Evolutionary conservation across 2,797 vertebrate species (phyloP).

Genomic region (Heliangelus exortis): DNA sequence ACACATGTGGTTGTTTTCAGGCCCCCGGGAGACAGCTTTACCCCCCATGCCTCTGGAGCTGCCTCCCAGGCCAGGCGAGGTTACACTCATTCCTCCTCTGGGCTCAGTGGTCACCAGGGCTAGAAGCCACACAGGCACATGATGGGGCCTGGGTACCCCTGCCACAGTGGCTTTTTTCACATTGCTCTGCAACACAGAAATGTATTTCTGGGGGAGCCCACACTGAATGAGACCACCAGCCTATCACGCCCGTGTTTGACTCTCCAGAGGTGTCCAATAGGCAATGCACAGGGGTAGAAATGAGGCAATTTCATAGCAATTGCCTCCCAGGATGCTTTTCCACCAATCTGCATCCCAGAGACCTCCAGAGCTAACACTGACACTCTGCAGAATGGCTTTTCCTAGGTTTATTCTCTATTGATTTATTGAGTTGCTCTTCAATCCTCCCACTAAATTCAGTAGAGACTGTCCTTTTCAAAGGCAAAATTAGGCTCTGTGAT

Average conservation of each 20-base stretch:
- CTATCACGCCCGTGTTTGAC: not conserved
- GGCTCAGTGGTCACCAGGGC: not conserved
- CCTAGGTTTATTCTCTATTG: not conserved
- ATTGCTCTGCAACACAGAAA: accelerated
- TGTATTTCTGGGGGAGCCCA: not conserved
- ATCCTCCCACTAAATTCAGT: not conserved
- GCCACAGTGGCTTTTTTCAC: not conserved
- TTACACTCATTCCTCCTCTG: not conserved
- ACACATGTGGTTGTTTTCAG: not conserved
- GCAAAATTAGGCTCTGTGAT: constrained; percentile 16
- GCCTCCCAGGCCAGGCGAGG: not conserved
- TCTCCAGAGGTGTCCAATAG: not conserved
- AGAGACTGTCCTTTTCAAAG: not conserved
- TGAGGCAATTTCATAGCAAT: not conserved
- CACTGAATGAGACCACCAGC: not conserved
- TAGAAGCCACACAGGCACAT: accelerated
- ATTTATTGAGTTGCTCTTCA: constrained; percentile 13
- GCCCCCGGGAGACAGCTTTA: not conserved
- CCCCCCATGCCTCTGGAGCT: accelerated
- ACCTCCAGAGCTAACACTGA: not conserved
- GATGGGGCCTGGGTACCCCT: accelerated
- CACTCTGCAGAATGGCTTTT: not conserved
- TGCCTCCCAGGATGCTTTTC: not conserved
- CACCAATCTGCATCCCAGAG: not conserved
- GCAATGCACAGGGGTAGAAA: not conserved